Evolutionary conservation across 2,888 invertebrate genomes (phyloP), one percentile per base, ranked within the genome.

Genomic region (Ichneumon xanthorius): DNA sequence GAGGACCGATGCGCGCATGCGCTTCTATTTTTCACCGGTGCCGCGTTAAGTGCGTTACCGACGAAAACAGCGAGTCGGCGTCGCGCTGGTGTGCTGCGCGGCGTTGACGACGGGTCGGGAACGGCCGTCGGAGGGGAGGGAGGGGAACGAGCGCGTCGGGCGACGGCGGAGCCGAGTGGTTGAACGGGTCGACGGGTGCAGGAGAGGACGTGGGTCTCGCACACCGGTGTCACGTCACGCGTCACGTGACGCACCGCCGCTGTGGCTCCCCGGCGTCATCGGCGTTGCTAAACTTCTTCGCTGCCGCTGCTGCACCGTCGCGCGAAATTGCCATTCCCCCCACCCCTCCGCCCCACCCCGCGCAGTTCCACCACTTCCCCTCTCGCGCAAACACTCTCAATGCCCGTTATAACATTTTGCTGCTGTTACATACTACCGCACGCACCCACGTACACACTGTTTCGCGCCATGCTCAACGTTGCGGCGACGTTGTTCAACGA

Each of bases 111-210:
- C 58, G 80, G 33, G 55, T 37, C 37, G 37, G 7, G 5, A 22
- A 30, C 22, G 61, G 11, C 16, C 55, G 45, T 45, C 67, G 55
- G n/a, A 14, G 58, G 84, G 86, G 87, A 78, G 87, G 85, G 58
- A 58, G 58, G 22, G 19, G 22, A 61, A 61, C 30, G 61, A 61
- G 87, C 87, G 84, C 67, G 75, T 63, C 77, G 88, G 87, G 87
- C 84, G 30, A 88, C 70, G 70, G 84, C 90, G 90, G 90, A 90
- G 93, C 92, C 91, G 92, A 90, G 92, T 92, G 93, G 94, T 93
- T 93, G 93, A 87, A 76, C 86, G 87, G 88, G 83, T 86, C 82
- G 82, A 88, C 68, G 73, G 45, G 73, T 73, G 84, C 84, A 78
- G 26, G 76, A 77, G 84, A 77, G 84, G 77, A 87, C 85, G 85